phyloP scores from a whole-genome alignment of 2,113 vertebrate species.

The Phyllostomus discolor region DNA sequence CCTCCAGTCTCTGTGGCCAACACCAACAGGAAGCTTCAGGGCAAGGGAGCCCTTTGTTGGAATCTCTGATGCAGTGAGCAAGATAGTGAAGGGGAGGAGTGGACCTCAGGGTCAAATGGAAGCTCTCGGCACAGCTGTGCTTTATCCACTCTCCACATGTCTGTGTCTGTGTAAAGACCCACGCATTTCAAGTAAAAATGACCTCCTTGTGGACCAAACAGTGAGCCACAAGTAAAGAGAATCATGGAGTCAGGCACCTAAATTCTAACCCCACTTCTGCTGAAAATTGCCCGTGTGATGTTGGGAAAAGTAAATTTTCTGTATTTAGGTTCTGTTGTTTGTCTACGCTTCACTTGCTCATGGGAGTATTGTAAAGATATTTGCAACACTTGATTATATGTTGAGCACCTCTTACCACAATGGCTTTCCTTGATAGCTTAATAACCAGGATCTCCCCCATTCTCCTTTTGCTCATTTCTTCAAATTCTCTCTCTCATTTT shows the following conservation, averaged over 20 bases:
- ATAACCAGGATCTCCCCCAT: neutral
- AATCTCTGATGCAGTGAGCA: neutral
- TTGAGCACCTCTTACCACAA: neutral
- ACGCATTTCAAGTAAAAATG: neutral
- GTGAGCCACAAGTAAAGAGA: neutral
- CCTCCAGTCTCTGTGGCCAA: neutral
- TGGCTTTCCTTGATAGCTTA: neutral
- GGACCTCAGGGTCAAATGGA: neutral
- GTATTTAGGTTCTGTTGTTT: neutral
- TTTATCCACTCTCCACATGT: neutral
- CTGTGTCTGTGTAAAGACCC: neutral
- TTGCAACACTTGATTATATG: neutral
- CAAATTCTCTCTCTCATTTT: neutral
- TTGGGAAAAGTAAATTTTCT: neutral
- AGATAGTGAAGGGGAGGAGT: neutral
- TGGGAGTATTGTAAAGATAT: neutral
- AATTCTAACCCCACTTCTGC: neutral
- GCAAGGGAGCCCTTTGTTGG: neutral
- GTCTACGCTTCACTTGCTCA: neutral
- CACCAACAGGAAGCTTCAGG: neutral
- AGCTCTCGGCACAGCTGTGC: neutral
- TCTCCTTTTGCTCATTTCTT: neutral
- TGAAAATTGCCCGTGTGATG: neutral
- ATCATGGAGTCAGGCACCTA: neutral
- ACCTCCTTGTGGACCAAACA: neutral